Base-by-base conservation (phyloP, 2,113 vertebrate genomes). In the Carlito syrichta region DNA sequence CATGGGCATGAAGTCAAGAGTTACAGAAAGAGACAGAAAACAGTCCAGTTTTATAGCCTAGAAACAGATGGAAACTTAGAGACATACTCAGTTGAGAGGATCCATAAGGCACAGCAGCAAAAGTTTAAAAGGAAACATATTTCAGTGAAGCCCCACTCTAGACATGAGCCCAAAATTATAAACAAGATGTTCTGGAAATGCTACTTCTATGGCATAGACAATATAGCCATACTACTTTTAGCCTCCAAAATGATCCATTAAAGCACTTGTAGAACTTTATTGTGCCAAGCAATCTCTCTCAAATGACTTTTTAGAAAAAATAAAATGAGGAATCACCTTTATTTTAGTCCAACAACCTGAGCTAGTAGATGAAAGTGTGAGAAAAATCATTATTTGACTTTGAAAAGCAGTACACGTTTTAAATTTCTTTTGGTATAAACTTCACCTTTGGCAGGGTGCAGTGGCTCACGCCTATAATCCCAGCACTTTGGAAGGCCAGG, bases 31-130 rank as follows among this genome's bases (percentile, higher is more conserved):
- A 97, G 89, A 97, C 83, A 97, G 68, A 97, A 97, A 97, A 96
- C 96, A 97, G 96, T 89, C 38, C 82, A 89, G 83, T 91, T 95
- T 96, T 93, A 93, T 35, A 95, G 74, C 74, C 68, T 79, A 96
- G 89, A 97, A 97, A 97, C 97, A 98, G 95, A 97, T 95, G 97
- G 94, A 89, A 96, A 97, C 63, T 96, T 93, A 95, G 92, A 96
- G 73, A 93, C 82, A 89, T n/a, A 93, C 5, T 95, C 69, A 92
- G 66, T 60, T 97, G 87, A 89, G 78, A 95, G 38, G 92, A 96
- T 94, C 81, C 85, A 97, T 97, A 86, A 97, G 58, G 86, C 71
- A 85, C 9, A 81, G 35, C 77, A 93, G 86, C 83, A 95, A 94
- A 97, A 20, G 20, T 85, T 98, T 81, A 96, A 97, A 94, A 94